Evolutionary conservation across 2,888 invertebrate genomes (phyloP), one percentile per base, ranked within the genome.

Genomic region (Xanthorhoe spadicearia): DNA sequence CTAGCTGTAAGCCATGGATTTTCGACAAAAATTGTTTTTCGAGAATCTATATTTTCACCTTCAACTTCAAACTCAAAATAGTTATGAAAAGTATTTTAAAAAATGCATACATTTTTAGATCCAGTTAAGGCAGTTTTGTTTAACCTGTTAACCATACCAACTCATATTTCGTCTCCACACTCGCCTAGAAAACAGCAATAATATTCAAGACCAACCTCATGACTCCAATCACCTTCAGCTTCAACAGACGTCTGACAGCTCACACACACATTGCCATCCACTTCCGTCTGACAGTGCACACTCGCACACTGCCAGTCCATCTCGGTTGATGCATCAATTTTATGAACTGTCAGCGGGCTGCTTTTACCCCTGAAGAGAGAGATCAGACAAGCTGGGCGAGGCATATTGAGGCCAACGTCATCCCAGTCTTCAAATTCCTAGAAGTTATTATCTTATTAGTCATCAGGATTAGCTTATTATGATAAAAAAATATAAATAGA

Each of bases 351-450:
- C 10, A 86, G 83, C 77, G 77, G 82, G 80, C 83, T 68, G 54
- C 84, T 77, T 67, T 88, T 89, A 62, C 96, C 96, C 72, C 96
- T 92, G 78, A 96, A 96, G 59, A 96, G 86, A 35, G 95, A 94
- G 13, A 97, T 87, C 38, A 98, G 87, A 74, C 96, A 96, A 0
- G 96, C 95, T 28, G 97, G 97, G 76, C 97, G 95, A 0, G 97
- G 95, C 86, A 97, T 96, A 83, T 98, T 97, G 51, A 98, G 90
- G 0, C 98, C 97, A 13, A 98, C 97, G 89, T 97, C 97, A 86
- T 97, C 97, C 98, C 98, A 98, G 83, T 97, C 97, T 88, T 97
- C 97, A 91, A 97, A 97, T 87, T 97, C 97, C 95, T 96, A 75
- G 15, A 83, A 71, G n/a, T 19, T 38, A 15, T 23, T 13, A 53